Conservation (phyloP, 2,113 vertebrate species). For the Heterochromis multidens region DNA sequence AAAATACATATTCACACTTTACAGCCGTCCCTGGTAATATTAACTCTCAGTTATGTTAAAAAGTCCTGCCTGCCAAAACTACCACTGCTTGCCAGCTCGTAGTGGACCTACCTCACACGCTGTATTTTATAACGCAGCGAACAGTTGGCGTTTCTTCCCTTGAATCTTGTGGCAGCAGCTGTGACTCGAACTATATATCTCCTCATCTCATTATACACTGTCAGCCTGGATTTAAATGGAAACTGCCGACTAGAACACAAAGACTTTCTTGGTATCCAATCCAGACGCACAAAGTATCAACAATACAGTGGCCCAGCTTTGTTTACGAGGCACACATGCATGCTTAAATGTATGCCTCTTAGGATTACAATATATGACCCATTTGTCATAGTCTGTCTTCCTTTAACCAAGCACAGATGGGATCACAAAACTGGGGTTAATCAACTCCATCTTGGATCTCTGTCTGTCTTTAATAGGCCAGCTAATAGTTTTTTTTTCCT, state of each 20-base stretch:
- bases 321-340: conserved; percentile 33
- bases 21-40: conserved; percentile 11
- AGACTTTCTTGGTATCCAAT: neutral
- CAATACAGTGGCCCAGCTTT: conserved; percentile 22
- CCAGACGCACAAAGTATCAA: neutral
- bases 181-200: neutral
- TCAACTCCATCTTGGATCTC: conserved; percentile 24
- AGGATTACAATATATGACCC: conserved; percentile 40
- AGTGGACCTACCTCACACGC: neutral
- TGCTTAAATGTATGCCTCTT: conserved; percentile 32
- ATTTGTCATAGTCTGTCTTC: conserved; percentile 55
- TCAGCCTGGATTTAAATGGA: neutral
- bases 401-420: conserved; percentile 62
- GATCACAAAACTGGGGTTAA: conserved; percentile 38
- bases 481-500: neutral
- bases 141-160: neutral
- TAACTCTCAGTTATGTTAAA: neutral
- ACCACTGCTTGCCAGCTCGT: neutral
- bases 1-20: neutral
- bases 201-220: neutral
- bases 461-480: conserved; percentile 1
- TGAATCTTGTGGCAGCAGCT: neutral
- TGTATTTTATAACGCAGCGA: neutral
- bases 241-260: conserved; percentile 34
- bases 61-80: neutral